These are phyloP conservation scores for Diabrotica balteata DNA, from an alignment of 2,888 invertebrate species.

Conservation along the genomic window DNA sequence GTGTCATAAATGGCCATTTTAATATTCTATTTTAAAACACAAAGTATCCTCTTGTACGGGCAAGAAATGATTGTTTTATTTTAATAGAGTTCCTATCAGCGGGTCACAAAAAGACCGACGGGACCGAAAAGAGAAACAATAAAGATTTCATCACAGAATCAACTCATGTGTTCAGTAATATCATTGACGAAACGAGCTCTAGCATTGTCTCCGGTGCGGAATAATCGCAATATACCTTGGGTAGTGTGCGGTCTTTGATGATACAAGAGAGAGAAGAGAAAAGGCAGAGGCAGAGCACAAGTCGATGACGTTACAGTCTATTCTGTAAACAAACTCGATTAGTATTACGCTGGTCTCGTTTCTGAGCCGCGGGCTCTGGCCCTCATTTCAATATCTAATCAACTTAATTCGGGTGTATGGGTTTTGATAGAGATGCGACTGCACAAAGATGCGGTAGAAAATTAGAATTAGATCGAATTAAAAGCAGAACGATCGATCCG, in stretches of 20 bases:
- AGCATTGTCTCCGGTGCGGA: constrained; percentile 48
- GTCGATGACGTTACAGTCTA: constrained; percentile 55
- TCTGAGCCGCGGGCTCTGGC: constrained; percentile 53
- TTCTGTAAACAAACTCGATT: constrained; percentile 57
- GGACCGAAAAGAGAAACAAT: constrained; percentile 19
- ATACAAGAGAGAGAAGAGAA: constrained; percentile 27
- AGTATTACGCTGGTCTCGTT: constrained; percentile 55
- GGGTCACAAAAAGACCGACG: neutral
- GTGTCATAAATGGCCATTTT: too few relatives aligned
- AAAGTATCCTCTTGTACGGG: too few relatives aligned
- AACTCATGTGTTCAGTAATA: constrained; percentile 42
- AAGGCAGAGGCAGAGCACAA: constrained; percentile 24
- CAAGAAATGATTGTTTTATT: neutral
- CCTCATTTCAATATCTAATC: constrained; percentile 58
- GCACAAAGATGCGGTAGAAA: constrained; percentile 54
- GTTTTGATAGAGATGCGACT: constrained; percentile 52
- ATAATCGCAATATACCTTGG: constrained; percentile 50
- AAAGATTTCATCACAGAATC: constrained; percentile 36
- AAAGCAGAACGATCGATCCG: constrained; percentile 43
- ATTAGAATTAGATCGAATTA: constrained; percentile 52
- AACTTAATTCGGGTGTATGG: constrained; percentile 56
- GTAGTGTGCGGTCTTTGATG: constrained; percentile 50
- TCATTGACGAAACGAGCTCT: constrained; percentile 31
- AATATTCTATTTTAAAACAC: too few relatives aligned
- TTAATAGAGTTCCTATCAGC: neutral